phyloP scores from a whole-genome alignment of 1,140 invertebrate species.

The Atopsyche davidsoni region DNA sequence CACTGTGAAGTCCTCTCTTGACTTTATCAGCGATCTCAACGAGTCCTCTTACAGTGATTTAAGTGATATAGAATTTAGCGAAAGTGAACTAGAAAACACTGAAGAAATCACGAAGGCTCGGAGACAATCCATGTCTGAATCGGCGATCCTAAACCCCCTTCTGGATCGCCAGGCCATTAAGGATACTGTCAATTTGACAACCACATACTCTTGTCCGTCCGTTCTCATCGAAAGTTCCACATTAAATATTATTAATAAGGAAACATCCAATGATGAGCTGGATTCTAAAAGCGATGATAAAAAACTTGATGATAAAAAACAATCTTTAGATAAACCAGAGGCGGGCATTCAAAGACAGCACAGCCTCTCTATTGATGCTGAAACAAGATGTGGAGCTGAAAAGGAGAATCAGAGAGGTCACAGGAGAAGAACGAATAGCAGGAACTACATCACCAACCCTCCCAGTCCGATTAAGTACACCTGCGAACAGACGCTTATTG shows the following conservation, averaged over 20 bases:
- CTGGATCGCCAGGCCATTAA: conserved; percentile 24
- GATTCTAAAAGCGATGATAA: conserved; percentile 1
- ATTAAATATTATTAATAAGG: conserved; percentile 4
- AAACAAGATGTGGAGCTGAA: conserved; percentile 2
- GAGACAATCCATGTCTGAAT: conserved; percentile 41
- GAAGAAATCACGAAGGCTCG: conserved; percentile 48
- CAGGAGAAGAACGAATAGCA: conserved; percentile 14
- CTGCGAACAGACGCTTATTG: conserved; percentile 34
- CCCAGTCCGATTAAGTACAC: conserved; percentile 33
- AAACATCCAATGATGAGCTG: background rate
- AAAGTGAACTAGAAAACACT: conserved; percentile 52
- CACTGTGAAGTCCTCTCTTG: conserved; percentile 50
- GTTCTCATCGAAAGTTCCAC: conserved; percentile 16
- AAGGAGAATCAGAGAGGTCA: conserved; percentile 14
- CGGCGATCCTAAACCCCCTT: conserved; percentile 36
- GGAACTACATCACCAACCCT: conserved; percentile 27
- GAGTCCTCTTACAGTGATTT: conserved; percentile 56
- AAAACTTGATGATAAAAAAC: background rate
- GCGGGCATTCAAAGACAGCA: conserved; percentile 5
- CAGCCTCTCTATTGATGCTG: conserved; percentile 6
- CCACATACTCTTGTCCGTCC: conserved; percentile 20
- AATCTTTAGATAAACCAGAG: no score
- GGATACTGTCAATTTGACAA: conserved; percentile 5
- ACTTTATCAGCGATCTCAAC: conserved; percentile 54
- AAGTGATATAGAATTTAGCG: conserved; percentile 54